Conservation (phyloP, 2,888 invertebrate species). For the Nebria brevicollis region DNA sequence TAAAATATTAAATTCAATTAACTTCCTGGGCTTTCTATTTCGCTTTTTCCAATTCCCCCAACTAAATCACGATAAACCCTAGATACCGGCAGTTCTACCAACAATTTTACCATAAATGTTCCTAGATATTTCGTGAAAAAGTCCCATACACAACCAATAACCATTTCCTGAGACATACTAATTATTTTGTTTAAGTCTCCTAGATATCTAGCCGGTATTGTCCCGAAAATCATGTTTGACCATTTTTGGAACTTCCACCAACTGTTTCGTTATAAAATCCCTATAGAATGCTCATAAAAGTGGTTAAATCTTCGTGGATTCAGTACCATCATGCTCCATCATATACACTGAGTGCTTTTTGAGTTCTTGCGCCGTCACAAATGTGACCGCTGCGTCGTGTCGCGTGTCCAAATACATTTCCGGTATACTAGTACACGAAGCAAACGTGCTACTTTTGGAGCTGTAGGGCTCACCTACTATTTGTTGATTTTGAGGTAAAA, state of each 20-base stretch:
- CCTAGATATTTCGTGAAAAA: no score
- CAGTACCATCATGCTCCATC: not conserved
- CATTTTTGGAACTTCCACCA: not conserved
- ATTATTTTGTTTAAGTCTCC: not conserved
- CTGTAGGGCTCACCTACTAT: constrained; percentile 1
- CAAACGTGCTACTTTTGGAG: not conserved
- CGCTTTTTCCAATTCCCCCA: not conserved
- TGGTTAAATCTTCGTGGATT: not conserved
- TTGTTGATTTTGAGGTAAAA: constrained; percentile 10
- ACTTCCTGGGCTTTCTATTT: not conserved
- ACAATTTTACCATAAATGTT: no score
- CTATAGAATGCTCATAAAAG: not conserved
- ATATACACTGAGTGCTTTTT: not conserved
- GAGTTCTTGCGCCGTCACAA: not conserved
- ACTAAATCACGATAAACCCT: not conserved
- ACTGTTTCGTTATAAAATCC: not conserved
- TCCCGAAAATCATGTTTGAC: not conserved
- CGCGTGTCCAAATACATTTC: constrained; percentile 2
- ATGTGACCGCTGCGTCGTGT: not conserved
- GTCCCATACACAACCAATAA: no score
- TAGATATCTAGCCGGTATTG: not conserved
- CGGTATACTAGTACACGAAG: constrained; percentile 10
- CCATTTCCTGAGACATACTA: not conserved
- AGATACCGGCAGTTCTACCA: not conserved
- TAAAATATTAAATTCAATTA: not conserved